phyloP scores from a whole-genome alignment of 2,797 vertebrate genomes.

The Lutjanus argentimaculatus region DNA sequence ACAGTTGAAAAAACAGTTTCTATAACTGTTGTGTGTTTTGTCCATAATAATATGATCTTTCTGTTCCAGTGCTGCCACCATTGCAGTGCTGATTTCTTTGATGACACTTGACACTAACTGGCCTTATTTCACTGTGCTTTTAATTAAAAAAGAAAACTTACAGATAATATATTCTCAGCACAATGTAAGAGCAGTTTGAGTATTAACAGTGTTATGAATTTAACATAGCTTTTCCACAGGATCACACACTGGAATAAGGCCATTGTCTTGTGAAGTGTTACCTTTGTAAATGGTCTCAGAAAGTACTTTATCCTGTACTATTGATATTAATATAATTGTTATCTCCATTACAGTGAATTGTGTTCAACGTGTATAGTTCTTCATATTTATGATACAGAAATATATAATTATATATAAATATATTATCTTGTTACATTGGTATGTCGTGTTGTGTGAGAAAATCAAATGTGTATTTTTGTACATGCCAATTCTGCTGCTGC shows the following conservation, averaged over 20 bases:
- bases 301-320: slow-evolving; percentile 52
- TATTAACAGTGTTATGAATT: slow-evolving; percentile 37
- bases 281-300: slow-evolving; percentile 46
- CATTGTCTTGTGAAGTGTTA: slow-evolving; percentile 18
- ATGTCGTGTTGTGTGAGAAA: slow-evolving; percentile 83
- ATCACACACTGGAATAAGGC: slow-evolving; percentile 41
- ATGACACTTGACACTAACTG: slow-evolving; percentile 29
- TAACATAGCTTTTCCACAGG: neutral
- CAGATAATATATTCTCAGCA: slow-evolving; percentile 5
- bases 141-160: neutral
- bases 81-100: slow-evolving; percentile 14
- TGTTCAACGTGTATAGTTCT: slow-evolving; percentile 87
- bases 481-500: slow-evolving; percentile 93
- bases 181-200: neutral
- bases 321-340: slow-evolving; percentile 51
- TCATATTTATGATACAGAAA: slow-evolving; percentile 90
- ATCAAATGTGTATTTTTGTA: slow-evolving; percentile 96
- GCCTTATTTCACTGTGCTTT: slow-evolving; percentile 37
- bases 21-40: slow-evolving; percentile 25
- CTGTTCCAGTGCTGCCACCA: slow-evolving; percentile 1
- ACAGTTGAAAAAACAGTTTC: slow-evolving; percentile 24
- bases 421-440: slow-evolving; percentile 80
- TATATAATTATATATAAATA: slow-evolving; percentile 87
- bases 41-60: slow-evolving; percentile 27
- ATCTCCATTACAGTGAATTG: slow-evolving; percentile 83